Conservation (phyloP, 2,113 vertebrate genomes). For the Acrocephalus arundinaceus region DNA sequence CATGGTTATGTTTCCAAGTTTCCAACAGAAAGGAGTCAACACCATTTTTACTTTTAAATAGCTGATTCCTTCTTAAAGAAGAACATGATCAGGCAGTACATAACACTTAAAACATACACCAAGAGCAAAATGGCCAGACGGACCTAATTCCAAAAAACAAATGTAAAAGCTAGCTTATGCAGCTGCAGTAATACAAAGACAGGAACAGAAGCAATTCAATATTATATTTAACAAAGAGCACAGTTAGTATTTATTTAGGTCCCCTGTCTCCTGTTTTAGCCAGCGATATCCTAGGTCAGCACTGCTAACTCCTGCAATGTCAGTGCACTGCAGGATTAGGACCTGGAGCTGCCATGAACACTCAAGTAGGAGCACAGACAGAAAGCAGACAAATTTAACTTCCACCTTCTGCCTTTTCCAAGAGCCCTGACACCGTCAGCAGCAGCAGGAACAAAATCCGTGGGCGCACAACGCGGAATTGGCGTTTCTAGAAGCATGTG, state of each 20-base stretch:
- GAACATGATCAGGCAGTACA: rapidly evolving
- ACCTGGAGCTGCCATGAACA: rapidly evolving
- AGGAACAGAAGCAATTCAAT: background rate
- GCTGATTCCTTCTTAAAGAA: background rate
- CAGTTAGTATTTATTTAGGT: background rate
- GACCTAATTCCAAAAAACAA: background rate
- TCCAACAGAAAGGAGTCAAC: background rate
- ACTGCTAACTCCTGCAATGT: rapidly evolving
- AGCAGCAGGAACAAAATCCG: background rate
- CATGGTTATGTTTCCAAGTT: background rate
- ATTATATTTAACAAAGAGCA: background rate
- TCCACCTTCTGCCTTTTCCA: background rate
- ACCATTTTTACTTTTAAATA: background rate
- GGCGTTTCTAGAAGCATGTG: rapidly evolving
- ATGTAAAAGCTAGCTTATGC: background rate
- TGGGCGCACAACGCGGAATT: rapidly evolving
- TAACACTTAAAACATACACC: background rate
- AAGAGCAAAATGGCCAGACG: rapidly evolving
- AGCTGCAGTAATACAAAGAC: background rate
- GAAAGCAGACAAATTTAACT: background rate
- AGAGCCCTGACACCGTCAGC: rapidly evolving
- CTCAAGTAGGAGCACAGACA: rapidly evolving
- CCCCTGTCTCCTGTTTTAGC: background rate
- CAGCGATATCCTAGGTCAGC: background rate
- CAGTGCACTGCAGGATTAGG: rapidly evolving